These are phyloP conservation scores for Melanaphis sacchari DNA, from an alignment of 1,140 invertebrate genomes.

Conservation along the genomic window DNA sequence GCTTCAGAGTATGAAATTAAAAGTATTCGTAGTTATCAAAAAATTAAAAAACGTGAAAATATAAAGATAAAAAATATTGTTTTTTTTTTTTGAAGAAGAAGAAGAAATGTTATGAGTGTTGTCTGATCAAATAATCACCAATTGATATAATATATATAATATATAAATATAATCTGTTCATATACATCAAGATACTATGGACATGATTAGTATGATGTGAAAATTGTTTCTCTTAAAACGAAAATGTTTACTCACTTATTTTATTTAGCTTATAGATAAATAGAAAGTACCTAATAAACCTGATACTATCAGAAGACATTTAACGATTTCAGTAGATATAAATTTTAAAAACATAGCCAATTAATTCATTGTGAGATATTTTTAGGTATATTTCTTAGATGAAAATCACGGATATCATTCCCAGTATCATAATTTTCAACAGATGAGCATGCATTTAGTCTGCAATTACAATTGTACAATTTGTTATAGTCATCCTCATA, in stretches of 20 bases:
- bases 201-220: background rate
- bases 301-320: background rate
- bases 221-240: background rate
- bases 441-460: background rate
- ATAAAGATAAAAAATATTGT: too few relatives aligned
- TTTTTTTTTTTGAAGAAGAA: too few relatives aligned
- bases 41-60: too few relatives aligned
- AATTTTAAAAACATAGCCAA: background rate
- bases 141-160: background rate
- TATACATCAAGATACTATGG: background rate
- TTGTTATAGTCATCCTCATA: conserved; percentile 33
- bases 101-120: too few relatives aligned
- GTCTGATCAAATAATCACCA: too few relatives aligned
- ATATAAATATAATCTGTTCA: background rate
- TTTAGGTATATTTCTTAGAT: conserved; percentile 52
- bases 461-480: background rate
- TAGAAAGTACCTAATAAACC: background rate
- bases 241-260: background rate
- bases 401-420: conserved; percentile 30
- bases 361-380: background rate
- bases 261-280: background rate
- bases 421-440: background rate
- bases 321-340: background rate
- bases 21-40: too few relatives aligned
- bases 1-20: too few relatives aligned